These are phyloP conservation scores for Liposcelis brunnea DNA, from an alignment of 2,888 invertebrate species.

Conservation along the genomic window DNA sequence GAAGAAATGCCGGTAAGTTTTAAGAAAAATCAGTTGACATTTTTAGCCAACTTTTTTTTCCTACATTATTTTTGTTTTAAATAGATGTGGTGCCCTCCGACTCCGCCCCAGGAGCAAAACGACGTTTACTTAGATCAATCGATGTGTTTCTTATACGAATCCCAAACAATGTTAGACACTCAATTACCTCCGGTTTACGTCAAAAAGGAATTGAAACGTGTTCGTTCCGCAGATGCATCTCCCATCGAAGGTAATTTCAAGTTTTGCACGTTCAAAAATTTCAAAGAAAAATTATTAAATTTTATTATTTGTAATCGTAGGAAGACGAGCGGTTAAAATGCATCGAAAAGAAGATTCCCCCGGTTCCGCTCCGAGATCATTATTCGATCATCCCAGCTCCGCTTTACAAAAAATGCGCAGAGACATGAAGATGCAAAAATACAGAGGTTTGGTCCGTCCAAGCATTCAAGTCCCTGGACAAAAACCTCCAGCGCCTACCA, in stretches of 20 bases:
- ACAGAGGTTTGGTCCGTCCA: slow-evolving; percentile 36
- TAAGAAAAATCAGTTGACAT: not conserved
- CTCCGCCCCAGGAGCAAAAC: slow-evolving; percentile 83
- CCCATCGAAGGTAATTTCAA: no score
- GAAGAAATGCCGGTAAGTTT: slow-evolving; percentile 70
- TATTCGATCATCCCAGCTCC: slow-evolving; percentile 64
- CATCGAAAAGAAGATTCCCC: slow-evolving; percentile 44
- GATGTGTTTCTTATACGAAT: slow-evolving; percentile 69
- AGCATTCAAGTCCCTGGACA: slow-evolving; percentile 13
- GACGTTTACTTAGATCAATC: slow-evolving; percentile 82
- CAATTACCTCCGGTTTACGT: slow-evolving; percentile 64
- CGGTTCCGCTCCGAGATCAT: slow-evolving; percentile 56
- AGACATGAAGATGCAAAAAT: slow-evolving; percentile 58
- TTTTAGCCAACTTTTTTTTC: not conserved
- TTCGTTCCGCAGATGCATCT: slow-evolving; percentile 37
- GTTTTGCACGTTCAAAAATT: slow-evolving; percentile 6
- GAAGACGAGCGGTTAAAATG: slow-evolving; percentile 40
- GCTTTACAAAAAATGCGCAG: slow-evolving; percentile 56
- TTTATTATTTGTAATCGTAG: slow-evolving; percentile 20
- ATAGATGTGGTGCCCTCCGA: slow-evolving; percentile 94
- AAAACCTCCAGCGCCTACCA: slow-evolving; percentile 25
- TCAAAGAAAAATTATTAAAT: slow-evolving; percentile 1
- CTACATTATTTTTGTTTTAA: slow-evolving; percentile 14
- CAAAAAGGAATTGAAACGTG: slow-evolving; percentile 57
- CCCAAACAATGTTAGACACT: slow-evolving; percentile 51